Base-by-base conservation (phyloP, 2,797 vertebrate genomes). In the Hemitrygon akajei region DNA sequence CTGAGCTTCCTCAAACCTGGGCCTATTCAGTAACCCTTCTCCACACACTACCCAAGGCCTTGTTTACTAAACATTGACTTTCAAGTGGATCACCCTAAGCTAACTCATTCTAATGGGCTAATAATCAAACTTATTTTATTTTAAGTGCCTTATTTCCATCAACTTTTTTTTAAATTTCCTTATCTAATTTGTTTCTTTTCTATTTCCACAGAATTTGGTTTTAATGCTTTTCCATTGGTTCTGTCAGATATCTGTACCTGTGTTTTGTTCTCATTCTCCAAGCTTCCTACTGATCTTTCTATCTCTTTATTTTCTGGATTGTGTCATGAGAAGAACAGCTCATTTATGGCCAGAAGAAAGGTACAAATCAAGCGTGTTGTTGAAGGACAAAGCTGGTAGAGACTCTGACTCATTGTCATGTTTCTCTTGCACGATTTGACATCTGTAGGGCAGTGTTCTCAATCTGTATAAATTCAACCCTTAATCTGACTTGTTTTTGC, bases 301-400 rank as follows among this genome's bases (percentile, higher is more conserved):
- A 93, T 95, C 95, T 95, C 95, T 95, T 95, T 96, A 96, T 96
- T 95, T 96, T 96, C 96, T 97, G 97, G 93, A 94, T 98, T 97
- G 97, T 97, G 97, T 98, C 97, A 96, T 98, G 97, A 98, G 98
- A 98, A 98, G 98, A 98, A 97, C 97, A 98, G 96, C 97, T 97
- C 97, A 98, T 97, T 97, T 98, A 97, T 97, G 95, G 97, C 96
- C 98, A 98, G 95, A 98, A 97, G 97, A 98, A 98, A 98, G 98
- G 98, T 99, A 99, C 95, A 96, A 94, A 94, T 94, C 76, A 93
- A 94, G 30, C 73, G 40, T 30, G 12, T 91, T 91, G 89, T 69
- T 3, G 89, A 91, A 75, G 71, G 71, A 69, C 71, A 76, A 58
- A 76, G 27, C 37, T 93, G 40, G 37, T 75, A 16, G 69, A 30